Evolutionary conservation across 1,140 invertebrate species (phyloP).

Genomic region (Centruroides sculpturatus): DNA sequence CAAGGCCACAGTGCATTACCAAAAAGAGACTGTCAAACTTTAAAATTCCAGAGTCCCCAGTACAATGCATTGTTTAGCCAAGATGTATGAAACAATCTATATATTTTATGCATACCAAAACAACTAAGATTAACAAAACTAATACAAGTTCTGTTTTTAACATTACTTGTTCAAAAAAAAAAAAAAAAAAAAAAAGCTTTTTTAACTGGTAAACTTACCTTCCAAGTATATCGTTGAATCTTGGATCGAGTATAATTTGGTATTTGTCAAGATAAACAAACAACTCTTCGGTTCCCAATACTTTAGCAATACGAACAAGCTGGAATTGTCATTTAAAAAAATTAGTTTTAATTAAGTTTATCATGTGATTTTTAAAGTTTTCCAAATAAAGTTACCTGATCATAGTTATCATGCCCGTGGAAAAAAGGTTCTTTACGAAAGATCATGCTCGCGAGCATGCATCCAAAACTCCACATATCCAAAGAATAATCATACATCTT

Average conservation of each 20-base stretch:
- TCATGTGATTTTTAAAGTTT: no score
- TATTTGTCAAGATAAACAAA: constrained; percentile 99
- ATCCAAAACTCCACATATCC: constrained; percentile 99
- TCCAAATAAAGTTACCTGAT: constrained; percentile 46
- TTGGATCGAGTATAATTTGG: constrained; percentile 95
- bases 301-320: constrained; percentile 97
- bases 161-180: constrained; percentile 39
- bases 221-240: constrained; percentile 80
- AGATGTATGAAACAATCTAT: no score
- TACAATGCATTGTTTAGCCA: no score
- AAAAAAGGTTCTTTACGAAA: constrained; percentile 99
- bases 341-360: no score
- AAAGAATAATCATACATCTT: constrained; percentile 99
- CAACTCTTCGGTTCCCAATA: constrained; percentile 96
- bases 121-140: no score
- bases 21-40: no score
- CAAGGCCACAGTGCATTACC: no score
- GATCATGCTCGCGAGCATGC: constrained; percentile 99
- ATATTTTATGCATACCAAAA: no score
- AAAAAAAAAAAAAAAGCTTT: no score
- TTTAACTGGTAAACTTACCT: constrained; percentile 44
- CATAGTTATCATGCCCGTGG: constrained; percentile 99
- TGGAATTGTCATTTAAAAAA: constrained; percentile 21
- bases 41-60: no score
- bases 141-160: no score